Evolutionary conservation across 2,888 invertebrate species (phyloP).

Genomic region (Apamea anceps): DNA sequence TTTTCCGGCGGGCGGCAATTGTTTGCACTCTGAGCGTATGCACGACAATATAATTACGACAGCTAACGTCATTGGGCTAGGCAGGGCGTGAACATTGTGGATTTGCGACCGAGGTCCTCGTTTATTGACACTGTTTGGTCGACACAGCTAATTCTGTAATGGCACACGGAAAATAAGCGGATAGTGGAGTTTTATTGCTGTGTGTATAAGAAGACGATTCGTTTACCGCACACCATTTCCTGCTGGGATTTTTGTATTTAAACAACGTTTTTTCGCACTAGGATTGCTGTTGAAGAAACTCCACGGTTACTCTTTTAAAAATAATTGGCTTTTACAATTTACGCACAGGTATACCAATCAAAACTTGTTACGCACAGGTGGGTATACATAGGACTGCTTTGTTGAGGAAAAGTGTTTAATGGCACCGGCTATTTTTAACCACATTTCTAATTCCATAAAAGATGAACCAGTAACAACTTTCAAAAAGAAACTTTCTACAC

Average conservation of each 20-base stretch:
- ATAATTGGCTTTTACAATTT: neutral
- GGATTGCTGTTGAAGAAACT: neutral
- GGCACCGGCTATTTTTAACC: too few species aligned
- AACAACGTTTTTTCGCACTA: neutral
- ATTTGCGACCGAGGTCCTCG: slow-evolving; percentile 52
- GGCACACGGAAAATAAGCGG: slow-evolving; percentile 25
- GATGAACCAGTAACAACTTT: too few species aligned
- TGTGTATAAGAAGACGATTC: slow-evolving; percentile 28
- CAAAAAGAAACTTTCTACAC: too few species aligned
- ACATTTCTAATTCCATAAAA: too few species aligned
- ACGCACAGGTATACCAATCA: too few species aligned
- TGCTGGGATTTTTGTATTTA: neutral
- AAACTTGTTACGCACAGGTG: too few species aligned
- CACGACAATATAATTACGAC: slow-evolving; percentile 67
- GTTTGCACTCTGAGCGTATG: slow-evolving; percentile 61
- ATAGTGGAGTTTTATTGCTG: slow-evolving; percentile 28
- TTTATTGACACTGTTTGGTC: slow-evolving; percentile 51
- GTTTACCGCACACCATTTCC: slow-evolving; percentile 9
- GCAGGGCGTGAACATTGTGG: slow-evolving; percentile 42
- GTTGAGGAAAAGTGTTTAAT: too few species aligned
- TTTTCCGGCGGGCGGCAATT: slow-evolving; percentile 60
- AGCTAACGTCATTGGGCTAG: slow-evolving; percentile 51
- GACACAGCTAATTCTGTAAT: slow-evolving; percentile 48
- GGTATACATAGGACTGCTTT: too few species aligned
- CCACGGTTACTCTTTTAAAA: neutral